Conservation (phyloP, 2,797 vertebrate species). For the Galago senegalensis region DNA sequence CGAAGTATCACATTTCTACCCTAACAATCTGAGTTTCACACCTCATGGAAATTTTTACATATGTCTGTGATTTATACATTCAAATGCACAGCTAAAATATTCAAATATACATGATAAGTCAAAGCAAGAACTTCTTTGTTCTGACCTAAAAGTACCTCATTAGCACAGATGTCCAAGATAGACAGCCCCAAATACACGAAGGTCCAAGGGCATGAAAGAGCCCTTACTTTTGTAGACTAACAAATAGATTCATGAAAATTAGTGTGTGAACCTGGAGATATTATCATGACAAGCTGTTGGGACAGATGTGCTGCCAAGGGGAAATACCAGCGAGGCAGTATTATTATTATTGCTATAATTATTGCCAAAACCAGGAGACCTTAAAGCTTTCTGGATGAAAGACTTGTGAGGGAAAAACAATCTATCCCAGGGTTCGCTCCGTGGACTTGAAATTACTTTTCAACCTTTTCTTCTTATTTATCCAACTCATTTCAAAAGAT, state of each 20-base stretch:
- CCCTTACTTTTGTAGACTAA: slow-evolving; percentile 77
- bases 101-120: slow-evolving; percentile 72
- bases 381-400: slow-evolving; percentile 82
- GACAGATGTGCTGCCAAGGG: slow-evolving; percentile 56
- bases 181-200: slow-evolving; percentile 65
- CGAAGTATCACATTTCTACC: slow-evolving; percentile 63
- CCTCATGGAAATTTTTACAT: slow-evolving; percentile 65
- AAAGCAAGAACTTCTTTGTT: slow-evolving; percentile 73
- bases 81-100: slow-evolving; percentile 82
- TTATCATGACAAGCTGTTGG: slow-evolving; percentile 67
- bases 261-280: slow-evolving; percentile 72
- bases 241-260: slow-evolving; percentile 80
- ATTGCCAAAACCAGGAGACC: slow-evolving; percentile 74
- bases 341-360: slow-evolving; percentile 75
- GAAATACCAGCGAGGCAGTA: slow-evolving; percentile 46
- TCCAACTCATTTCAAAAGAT: slow-evolving; percentile 85
- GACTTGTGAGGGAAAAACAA: slow-evolving; percentile 69
- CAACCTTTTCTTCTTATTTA: slow-evolving; percentile 85
- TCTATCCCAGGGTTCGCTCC: slow-evolving; percentile 75
- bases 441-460: slow-evolving; percentile 86
- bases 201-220: slow-evolving; percentile 65
- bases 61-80: slow-evolving; percentile 78
- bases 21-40: slow-evolving; percentile 78
- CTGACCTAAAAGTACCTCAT: slow-evolving; percentile 68
- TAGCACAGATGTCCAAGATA: slow-evolving; percentile 60